These are phyloP conservation scores for Nomada hirtipes DNA, from an alignment of 2,888 invertebrate genomes.

Conservation along the genomic window DNA sequence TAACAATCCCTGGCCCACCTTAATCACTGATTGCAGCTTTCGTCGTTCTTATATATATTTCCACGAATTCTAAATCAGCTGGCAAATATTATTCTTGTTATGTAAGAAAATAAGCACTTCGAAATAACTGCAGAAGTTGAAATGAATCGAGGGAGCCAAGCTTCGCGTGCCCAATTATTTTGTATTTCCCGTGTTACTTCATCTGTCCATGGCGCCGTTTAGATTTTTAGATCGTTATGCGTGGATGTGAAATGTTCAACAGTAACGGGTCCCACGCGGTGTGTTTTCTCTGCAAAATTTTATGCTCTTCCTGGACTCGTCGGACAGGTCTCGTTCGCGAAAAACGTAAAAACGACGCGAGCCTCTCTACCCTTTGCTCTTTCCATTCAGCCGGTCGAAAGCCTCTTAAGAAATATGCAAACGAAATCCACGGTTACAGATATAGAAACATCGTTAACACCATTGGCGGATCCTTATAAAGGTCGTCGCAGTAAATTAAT, in stretches of 20 bases:
- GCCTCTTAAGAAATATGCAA: constrained; percentile 47
- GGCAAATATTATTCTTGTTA: not conserved
- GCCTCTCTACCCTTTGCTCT: constrained; percentile 54
- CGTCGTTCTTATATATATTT: not conserved
- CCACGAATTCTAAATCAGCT: not conserved
- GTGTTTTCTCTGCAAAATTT: constrained; percentile 1
- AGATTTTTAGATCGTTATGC: not conserved
- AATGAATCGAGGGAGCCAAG: not conserved
- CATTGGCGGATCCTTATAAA: constrained; percentile 46
- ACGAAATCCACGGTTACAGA: constrained; percentile 27
- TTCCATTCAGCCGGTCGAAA: constrained; percentile 28
- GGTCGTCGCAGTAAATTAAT: constrained; percentile 52
- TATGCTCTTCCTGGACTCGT: constrained; percentile 13
- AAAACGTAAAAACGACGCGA: constrained; percentile 13
- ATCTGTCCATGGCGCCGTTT: not conserved
- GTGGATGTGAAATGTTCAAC: not conserved
- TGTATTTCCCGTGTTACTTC: not conserved
- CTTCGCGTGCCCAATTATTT: not conserved
- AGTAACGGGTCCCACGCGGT: not conserved
- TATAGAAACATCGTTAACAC: constrained; percentile 26
- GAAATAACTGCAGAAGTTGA: not conserved
- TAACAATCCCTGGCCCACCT: not conserved
- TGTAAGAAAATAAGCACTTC: not conserved
- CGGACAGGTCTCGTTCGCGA: constrained; percentile 26
- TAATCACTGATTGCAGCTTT: not conserved